These are phyloP conservation scores for Rhombomys opimus DNA, from an alignment of 2,113 vertebrate species.

Conservation along the genomic window DNA sequence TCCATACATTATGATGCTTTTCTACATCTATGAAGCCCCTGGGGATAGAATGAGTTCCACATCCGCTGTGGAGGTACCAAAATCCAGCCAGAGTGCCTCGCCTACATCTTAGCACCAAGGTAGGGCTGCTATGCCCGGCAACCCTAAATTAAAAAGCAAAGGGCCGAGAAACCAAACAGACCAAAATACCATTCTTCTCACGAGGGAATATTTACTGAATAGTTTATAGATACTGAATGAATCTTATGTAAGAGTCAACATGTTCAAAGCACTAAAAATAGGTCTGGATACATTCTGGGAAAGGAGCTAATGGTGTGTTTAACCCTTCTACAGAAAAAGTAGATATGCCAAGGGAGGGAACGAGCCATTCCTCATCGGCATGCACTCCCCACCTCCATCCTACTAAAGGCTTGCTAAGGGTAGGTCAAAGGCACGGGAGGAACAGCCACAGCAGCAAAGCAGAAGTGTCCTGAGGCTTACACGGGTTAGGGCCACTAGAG, in stretches of 20 bases:
- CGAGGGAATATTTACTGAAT: constrained; percentile 82
- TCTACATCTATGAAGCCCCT: background rate
- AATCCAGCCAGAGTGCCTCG: background rate
- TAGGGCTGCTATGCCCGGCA: background rate
- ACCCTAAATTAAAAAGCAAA: constrained; percentile 72
- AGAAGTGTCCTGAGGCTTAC: background rate
- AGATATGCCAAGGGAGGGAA: background rate
- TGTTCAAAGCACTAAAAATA: constrained; percentile 85
- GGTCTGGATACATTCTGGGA: constrained; percentile 68
- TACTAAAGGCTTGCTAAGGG: background rate
- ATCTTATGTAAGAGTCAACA: constrained; percentile 85
- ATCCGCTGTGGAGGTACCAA: background rate
- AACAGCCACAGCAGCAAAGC: background rate
- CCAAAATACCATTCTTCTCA: constrained; percentile 80
- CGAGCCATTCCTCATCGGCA: background rate
- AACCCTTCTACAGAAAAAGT: constrained; percentile 58
- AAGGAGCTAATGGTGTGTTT: constrained; percentile 69
- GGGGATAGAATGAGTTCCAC: background rate
- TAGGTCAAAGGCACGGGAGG: background rate
- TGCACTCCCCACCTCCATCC: background rate
- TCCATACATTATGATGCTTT: accelerated
- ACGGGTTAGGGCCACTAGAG: background rate
- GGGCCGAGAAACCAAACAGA: constrained; percentile 79
- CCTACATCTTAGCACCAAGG: constrained; percentile 21
- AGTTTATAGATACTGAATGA: constrained; percentile 82